phyloP scores from a whole-genome alignment of 30 jellyfish, hydroid and myxozoan species.

The Sanderia malayensis region DNA sequence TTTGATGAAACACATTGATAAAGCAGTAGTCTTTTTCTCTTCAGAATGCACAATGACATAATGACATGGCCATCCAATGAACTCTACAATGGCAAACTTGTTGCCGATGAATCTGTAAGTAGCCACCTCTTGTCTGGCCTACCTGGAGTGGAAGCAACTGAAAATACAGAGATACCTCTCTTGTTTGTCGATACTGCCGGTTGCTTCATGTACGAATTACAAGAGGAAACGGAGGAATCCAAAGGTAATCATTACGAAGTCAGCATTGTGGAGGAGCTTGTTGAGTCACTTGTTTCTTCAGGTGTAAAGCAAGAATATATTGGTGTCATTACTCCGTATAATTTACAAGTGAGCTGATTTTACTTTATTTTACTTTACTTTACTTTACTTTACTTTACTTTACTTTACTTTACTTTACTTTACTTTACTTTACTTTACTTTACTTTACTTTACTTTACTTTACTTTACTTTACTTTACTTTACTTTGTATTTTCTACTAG shows the following conservation, averaged over 20 bases:
- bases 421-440: too few species aligned
- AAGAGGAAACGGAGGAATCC: constrained; percentile 72
- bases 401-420: too few species aligned
- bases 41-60: constrained; percentile 79
- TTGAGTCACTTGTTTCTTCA: constrained; percentile 65
- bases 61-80: constrained; percentile 92
- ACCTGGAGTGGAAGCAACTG: constrained; percentile 59
- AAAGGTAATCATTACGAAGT: constrained; percentile 90
- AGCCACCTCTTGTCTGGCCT: constrained; percentile 69
- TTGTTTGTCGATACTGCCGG: constrained; percentile 93
- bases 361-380: too few species aligned
- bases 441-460: too few species aligned
- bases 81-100: constrained; percentile 62
- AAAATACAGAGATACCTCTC: constrained; percentile 68
- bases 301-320: constrained; percentile 70
- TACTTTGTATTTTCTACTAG: constrained; percentile 15
- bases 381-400: too few species aligned
- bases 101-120: constrained; percentile 74
- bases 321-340: constrained; percentile 95
- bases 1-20: too few species aligned
- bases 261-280: constrained; percentile 58
- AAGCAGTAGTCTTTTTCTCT: too few species aligned
- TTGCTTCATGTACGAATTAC: constrained; percentile 74
- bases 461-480: too few species aligned
- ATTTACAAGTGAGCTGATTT: constrained; percentile 89